Evolutionary conservation across 2,113 vertebrate genomes (phyloP).

Genomic region (Hyla sarda): DNA sequence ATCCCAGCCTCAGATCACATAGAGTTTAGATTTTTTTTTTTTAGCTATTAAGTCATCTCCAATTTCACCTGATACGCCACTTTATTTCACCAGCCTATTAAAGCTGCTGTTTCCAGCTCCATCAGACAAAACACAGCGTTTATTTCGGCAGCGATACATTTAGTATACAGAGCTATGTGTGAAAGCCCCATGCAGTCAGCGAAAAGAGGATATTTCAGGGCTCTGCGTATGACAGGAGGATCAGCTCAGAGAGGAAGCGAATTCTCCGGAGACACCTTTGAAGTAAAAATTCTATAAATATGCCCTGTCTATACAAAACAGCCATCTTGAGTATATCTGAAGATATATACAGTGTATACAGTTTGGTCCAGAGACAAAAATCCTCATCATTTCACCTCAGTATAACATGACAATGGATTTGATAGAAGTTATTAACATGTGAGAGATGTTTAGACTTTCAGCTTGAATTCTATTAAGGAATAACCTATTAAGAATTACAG

Average conservation of each 20-base stretch:
- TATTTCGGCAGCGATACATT: conserved; percentile 33
- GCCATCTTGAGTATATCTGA: neutral
- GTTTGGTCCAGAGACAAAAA: no score
- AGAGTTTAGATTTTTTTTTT: neutral
- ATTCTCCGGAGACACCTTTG: conserved; percentile 26
- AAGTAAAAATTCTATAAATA: conserved; percentile 49
- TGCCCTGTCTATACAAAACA: conserved; percentile 32
- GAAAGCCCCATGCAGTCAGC: conserved; percentile 45
- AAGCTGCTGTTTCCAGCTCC: neutral
- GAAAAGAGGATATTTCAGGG: conserved; percentile 50
- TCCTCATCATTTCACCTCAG: no score
- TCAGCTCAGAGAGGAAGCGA: conserved; percentile 3
- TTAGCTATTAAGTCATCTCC: neutral
- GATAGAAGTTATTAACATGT: no score
- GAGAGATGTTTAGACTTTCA: no score
- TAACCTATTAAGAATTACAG: no score
- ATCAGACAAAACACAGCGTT: neutral
- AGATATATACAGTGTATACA: neutral
- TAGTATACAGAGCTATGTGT: conserved; percentile 26
- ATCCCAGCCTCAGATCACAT: neutral
- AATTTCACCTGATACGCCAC: neutral
- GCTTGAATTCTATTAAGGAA: no score
- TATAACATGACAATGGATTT: no score
- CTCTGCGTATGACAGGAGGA: conserved; percentile 25
- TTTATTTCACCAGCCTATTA: neutral